Base-by-base conservation (phyloP, 2,113 vertebrate genomes). In the Isichthys henryi region DNA sequence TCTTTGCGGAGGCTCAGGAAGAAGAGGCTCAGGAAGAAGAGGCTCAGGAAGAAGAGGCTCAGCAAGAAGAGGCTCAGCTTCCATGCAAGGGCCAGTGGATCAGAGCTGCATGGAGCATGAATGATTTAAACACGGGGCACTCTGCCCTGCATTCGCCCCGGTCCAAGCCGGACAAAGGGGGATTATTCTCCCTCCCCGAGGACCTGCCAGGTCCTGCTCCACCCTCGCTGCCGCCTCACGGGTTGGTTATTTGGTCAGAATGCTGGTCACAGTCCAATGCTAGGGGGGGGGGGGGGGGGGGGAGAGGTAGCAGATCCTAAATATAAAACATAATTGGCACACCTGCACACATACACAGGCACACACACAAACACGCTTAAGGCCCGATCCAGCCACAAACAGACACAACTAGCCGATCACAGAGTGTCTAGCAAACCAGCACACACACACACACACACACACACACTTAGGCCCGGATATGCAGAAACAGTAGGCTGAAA, bases 381-480 rank as follows among this genome's bases (percentile, higher is more conserved):
- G n/a, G 27, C 77, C n/a, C 46, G 15, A 48, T 23, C 19, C 53
- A 52, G 11, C 19, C 2, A 27, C n/a, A 11, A 8, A 50, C 15
- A n/a, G 49, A 84, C 49, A 58, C 50, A 58, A 35, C 17, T 43
- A 80, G 35, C 35, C 10, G 17, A 35, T 80, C 17, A 19, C 74
- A 80, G 13, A 77, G 13, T 80, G 31, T 80, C 35, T 2, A 0
- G 35, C 17, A 19, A 19, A 80, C 13, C 3, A 80, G 39, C 35
- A 50, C 43, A 50, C 88, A 46, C 77, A 89, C 13, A 87, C 45
- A 21, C 15, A 49, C 90, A 91, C 52, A 66, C 88, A 89, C 21
- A n/a, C 45, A 74, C 48, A 88, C 10, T 77, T 49, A 80, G 46
- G 66, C 49, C 66, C 45, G 17, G 62, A 70, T 39, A 3, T 80